phyloP scores from a whole-genome alignment of 2,888 invertebrate genomes.

The Embidobia sp. region DNA sequence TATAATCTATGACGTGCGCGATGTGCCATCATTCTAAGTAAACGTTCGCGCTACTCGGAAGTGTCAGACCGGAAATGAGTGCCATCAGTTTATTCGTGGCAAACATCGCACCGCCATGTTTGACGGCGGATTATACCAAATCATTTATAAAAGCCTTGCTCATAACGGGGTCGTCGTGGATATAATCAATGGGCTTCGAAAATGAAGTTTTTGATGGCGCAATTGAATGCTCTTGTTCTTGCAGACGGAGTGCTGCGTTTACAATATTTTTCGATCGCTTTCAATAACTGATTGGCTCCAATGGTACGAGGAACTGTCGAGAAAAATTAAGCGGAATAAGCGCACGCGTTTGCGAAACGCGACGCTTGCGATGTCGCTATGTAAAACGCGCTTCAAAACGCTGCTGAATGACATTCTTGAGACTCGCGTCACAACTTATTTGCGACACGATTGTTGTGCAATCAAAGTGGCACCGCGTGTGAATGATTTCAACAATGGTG shows the following conservation, averaged over 20 bases:
- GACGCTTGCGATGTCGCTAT: constrained; percentile 22
- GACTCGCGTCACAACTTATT: constrained; percentile 35
- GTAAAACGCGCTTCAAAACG: constrained; percentile 27
- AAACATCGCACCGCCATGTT: constrained; percentile 23
- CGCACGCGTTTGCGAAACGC: background rate
- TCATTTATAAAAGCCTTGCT: constrained; percentile 24
- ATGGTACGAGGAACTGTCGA: no score
- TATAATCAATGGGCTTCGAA: no score
- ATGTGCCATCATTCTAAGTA: constrained; percentile 50
- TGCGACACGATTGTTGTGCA: constrained; percentile 41
- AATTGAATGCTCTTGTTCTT: no score
- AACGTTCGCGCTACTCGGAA: constrained; percentile 49
- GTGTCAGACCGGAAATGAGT: constrained; percentile 54
- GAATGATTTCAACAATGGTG: constrained; percentile 44
- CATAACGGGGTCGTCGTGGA: no score
- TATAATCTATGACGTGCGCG: constrained; percentile 49
- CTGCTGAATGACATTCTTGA: constrained; percentile 51
- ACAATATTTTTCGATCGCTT: no score
- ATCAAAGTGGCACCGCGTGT: constrained; percentile 41
- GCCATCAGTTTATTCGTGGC: constrained; percentile 50
- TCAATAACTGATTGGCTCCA: no score
- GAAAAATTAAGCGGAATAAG: no score
- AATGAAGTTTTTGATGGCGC: no score
- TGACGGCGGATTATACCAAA: constrained; percentile 11
- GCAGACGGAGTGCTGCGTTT: no score